Conservation (phyloP, 2,113 vertebrate species). For the Sinocyclocheilus anshuiensis region DNA sequence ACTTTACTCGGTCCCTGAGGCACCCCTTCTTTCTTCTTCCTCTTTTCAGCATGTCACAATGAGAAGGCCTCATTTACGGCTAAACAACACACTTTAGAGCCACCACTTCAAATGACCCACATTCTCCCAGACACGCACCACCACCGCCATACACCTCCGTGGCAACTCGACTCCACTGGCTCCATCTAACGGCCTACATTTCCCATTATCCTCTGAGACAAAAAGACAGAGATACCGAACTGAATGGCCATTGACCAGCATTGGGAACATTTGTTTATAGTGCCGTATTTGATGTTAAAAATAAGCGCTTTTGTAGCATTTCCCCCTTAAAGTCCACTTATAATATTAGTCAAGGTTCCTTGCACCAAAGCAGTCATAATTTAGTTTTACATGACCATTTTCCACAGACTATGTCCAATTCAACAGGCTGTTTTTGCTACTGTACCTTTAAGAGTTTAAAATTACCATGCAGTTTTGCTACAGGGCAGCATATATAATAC, state of each 20-base stretch:
- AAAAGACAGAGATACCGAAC: slow-evolving; percentile 41
- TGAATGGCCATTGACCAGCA: not conserved
- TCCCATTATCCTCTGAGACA: slow-evolving; percentile 54
- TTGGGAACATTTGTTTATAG: slow-evolving; percentile 19
- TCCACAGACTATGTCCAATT: not conserved
- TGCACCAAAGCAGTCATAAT: not conserved
- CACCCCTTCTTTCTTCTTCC: slow-evolving; percentile 51
- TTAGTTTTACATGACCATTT: not conserved
- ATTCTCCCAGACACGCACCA: slow-evolving; percentile 47
- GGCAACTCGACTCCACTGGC: slow-evolving; percentile 51
- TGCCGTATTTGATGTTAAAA: not conserved
- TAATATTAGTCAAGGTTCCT: not conserved
- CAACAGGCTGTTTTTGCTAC: not conserved
- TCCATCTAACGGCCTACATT: slow-evolving; percentile 53
- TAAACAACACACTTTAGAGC: slow-evolving; percentile 53
- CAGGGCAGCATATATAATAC: not conserved
- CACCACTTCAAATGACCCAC: slow-evolving; percentile 56
- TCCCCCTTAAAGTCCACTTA: not conserved
- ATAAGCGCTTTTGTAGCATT: not conserved
- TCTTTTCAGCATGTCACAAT: slow-evolving; percentile 55
- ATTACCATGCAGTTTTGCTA: slow-evolving; percentile 5
- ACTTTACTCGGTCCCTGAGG: slow-evolving; percentile 49
- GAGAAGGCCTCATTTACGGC: slow-evolving; percentile 51
- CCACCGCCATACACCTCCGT: slow-evolving; percentile 47
- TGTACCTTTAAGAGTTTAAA: not conserved